Conservation (phyloP, 2,113 vertebrate genomes). For the Noctilio leporinus region DNA sequence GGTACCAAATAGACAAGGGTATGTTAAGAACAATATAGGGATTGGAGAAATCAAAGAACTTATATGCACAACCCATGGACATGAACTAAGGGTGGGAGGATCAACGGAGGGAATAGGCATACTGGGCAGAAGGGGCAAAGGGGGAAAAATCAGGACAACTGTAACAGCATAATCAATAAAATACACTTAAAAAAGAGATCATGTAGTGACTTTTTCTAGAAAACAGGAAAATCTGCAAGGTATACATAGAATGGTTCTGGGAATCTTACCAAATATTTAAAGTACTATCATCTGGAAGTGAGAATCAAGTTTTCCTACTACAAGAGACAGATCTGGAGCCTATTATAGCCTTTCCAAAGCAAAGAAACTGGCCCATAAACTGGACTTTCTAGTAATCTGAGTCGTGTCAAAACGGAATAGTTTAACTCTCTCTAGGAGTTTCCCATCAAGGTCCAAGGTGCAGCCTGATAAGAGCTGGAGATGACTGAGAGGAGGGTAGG, state of each 20-base stretch:
- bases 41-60: too few relatives aligned
- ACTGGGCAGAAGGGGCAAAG: too few relatives aligned
- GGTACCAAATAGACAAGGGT: too few relatives aligned
- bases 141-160: too few relatives aligned
- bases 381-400: not conserved
- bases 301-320: not conserved
- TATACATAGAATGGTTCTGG: not conserved
- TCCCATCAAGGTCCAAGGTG: not conserved
- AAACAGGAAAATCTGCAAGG: not conserved
- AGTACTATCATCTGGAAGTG: not conserved
- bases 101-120: too few relatives aligned
- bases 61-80: too few relatives aligned
- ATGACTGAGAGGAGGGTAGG: accelerated
- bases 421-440: not conserved
- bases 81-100: too few relatives aligned
- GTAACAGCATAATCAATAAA: too few relatives aligned
- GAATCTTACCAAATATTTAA: not conserved
- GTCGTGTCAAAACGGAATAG: not conserved
- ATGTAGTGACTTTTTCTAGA: not conserved
- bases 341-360: not conserved
- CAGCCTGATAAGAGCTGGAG: not conserved
- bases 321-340: not conserved
- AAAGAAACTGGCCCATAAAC: not conserved
- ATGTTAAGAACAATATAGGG: too few relatives aligned
- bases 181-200: too few relatives aligned